Conservation (phyloP, 2,113 vertebrate species). For the Aegithalos caudatus region DNA sequence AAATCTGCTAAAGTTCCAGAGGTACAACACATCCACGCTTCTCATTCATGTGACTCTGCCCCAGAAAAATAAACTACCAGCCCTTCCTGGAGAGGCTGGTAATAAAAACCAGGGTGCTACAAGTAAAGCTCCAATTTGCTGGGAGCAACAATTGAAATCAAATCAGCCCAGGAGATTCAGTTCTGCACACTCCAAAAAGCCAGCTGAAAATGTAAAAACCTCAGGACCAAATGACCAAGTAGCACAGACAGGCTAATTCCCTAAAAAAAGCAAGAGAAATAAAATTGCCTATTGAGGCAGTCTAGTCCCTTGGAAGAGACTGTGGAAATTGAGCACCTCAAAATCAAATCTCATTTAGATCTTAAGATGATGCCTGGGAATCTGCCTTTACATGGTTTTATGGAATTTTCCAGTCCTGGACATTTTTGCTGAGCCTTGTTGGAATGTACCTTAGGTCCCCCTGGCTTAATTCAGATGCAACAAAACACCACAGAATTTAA, state of each 20-base stretch:
- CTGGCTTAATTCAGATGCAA: background rate
- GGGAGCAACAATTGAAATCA: slow-evolving; percentile 30
- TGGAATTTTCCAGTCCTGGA: slow-evolving; percentile 10
- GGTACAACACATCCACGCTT: background rate
- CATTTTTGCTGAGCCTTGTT: slow-evolving; percentile 26
- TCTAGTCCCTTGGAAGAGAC: background rate
- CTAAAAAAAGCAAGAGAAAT: background rate
- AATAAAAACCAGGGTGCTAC: slow-evolving; percentile 48
- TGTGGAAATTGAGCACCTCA: background rate
- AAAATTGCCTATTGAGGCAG: background rate
- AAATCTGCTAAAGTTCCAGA: background rate
- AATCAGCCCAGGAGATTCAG: slow-evolving; percentile 25
- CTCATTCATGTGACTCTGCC: background rate
- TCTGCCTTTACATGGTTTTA: background rate
- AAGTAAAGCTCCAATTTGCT: background rate
- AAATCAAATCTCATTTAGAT: background rate
- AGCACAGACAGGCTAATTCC: background rate
- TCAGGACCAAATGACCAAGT: slow-evolving; percentile 7
- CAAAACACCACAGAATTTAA: background rate
- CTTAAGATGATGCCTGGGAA: background rate
- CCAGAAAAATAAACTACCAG: slow-evolving; percentile 29
- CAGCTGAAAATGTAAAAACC: slow-evolving; percentile 13
- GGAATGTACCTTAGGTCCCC: background rate
- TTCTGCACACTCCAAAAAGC: slow-evolving; percentile 33
- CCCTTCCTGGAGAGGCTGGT: slow-evolving; percentile 30